These are phyloP conservation scores for Tapirus terrestris DNA, from an alignment of 2,113 vertebrate species.

Conservation along the genomic window DNA sequence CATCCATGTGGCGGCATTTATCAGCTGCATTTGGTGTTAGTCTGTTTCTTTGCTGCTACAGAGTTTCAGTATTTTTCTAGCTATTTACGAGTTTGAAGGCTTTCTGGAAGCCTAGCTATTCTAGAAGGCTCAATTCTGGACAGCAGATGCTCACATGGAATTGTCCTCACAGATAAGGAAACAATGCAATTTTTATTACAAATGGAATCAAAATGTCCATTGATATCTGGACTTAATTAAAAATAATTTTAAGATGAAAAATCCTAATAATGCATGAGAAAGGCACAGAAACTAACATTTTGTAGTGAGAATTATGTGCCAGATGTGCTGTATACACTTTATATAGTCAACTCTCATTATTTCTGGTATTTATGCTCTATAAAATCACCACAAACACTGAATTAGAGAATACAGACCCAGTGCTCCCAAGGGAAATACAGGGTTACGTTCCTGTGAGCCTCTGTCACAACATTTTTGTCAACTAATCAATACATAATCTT, in stretches of 20 bases:
- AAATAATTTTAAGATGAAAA: conserved; percentile 7
- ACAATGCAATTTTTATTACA: neutral
- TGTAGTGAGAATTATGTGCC: neutral
- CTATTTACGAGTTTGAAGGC: neutral
- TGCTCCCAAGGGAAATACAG: neutral
- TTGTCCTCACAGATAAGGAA: neutral
- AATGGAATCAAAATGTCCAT: neutral
- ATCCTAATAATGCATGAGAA: neutral
- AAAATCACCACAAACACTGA: neutral
- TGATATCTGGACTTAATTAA: neutral
- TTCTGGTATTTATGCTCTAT: neutral
- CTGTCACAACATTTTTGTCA: neutral
- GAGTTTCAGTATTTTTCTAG: neutral
- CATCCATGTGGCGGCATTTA: neutral
- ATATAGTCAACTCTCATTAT: neutral
- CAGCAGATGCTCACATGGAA: neutral
- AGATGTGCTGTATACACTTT: neutral
- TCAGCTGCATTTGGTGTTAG: neutral
- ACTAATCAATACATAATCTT: neutral
- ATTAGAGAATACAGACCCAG: neutral
- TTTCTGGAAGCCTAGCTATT: neutral
- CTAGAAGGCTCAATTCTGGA: neutral
- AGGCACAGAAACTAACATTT: neutral
- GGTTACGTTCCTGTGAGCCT: neutral
- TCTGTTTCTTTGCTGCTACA: neutral